A percentile compares a stretch with the other conserved stretches of the same genome.
Conservation (phyloP, 2,888 invertebrate species). For the Lasiommata megera region DNA sequence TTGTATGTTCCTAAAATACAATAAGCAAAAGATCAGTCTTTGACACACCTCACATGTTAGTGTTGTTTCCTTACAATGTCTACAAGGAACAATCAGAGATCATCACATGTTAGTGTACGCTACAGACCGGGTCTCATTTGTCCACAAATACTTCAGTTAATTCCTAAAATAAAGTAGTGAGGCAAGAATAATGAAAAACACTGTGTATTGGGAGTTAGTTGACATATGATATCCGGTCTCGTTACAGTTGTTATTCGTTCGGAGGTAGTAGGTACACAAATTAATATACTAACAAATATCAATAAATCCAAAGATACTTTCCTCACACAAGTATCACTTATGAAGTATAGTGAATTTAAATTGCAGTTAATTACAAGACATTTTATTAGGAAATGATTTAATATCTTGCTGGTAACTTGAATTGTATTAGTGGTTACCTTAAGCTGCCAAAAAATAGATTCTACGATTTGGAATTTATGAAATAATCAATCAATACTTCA, state of each 20-base stretch:
- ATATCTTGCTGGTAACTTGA: no score
- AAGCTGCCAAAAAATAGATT: neutral
- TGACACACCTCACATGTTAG: constrained; percentile 43
- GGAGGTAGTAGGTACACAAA: constrained; percentile 16
- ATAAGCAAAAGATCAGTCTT: constrained; percentile 47
- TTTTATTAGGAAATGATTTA: no score
- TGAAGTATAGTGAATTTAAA: no score
- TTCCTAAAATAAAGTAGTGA: neutral
- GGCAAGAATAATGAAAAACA: constrained; percentile 3
- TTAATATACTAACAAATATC: constrained; percentile 24
- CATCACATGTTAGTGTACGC: constrained; percentile 45
- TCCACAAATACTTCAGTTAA: neutral
- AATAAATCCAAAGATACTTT: constrained; percentile 16
- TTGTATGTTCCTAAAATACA: constrained; percentile 51
- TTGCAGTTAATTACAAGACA: no score
- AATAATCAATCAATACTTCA: no score
- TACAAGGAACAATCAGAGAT: constrained; percentile 72
- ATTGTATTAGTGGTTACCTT: no score
- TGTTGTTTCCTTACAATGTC: constrained; percentile 50
- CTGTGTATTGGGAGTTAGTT: neutral
- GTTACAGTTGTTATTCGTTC: constrained; percentile 22
- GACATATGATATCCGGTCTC: constrained; percentile 28
- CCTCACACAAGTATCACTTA: constrained; percentile 13
- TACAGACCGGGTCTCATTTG: constrained; percentile 28
- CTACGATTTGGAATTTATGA: no score